Evolutionary conservation across 2,113 vertebrate species (phyloP).

Genomic region (Gallinago jamesoni): DNA sequence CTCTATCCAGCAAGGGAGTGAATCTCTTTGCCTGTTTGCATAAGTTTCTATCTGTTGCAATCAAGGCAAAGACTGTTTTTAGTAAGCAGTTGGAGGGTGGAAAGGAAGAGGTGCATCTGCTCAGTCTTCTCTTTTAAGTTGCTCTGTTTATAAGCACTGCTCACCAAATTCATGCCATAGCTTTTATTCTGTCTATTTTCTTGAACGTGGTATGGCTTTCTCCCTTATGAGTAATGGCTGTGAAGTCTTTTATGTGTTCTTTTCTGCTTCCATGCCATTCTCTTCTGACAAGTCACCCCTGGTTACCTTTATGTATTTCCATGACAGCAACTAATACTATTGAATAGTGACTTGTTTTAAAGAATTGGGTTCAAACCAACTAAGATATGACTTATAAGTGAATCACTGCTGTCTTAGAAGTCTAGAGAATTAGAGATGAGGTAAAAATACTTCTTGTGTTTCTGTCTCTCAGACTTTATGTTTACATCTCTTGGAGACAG

Average conservation of each 20-base stretch:
- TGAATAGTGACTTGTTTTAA: background rate
- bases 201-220: background rate
- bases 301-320: background rate
- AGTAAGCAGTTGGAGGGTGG: background rate
- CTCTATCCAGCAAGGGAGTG: background rate
- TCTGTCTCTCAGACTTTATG: background rate
- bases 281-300: background rate
- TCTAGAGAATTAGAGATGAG: background rate
- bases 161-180: background rate
- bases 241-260: background rate
- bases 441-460: background rate
- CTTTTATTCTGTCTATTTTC: background rate
- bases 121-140: background rate
- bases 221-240: background rate
- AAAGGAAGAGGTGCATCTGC: background rate
- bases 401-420: background rate
- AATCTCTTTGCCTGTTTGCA: background rate
- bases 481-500: background rate
- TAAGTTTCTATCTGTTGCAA: background rate
- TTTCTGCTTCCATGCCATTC: background rate
- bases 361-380: background rate
- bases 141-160: background rate
- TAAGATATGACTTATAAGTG: fast-evolving
- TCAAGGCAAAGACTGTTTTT: background rate
- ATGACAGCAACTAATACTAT: background rate